Evolutionary conservation across 2,113 vertebrate genomes (phyloP).

Genomic region (Heterotilapia buettikoferi): DNA sequence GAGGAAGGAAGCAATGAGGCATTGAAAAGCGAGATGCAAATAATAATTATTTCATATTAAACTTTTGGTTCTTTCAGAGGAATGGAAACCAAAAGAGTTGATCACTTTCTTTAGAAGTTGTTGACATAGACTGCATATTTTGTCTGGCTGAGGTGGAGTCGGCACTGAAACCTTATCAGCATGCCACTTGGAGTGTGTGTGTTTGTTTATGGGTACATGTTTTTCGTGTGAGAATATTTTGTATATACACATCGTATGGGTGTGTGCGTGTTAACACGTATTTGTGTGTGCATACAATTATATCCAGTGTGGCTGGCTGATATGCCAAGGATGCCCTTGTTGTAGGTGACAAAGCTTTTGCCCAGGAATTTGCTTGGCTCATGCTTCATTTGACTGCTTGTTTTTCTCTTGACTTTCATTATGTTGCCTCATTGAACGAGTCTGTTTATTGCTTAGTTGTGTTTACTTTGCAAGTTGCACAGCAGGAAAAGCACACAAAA

Average conservation of each 20-base stretch:
- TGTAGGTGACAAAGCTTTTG: background rate
- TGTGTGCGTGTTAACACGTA: background rate
- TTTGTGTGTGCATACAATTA: background rate
- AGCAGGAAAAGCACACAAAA: background rate
- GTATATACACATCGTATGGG: background rate
- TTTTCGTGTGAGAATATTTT: constrained; percentile 12
- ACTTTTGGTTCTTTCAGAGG: background rate
- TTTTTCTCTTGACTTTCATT: background rate
- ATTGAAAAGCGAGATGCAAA: background rate
- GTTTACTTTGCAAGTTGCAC: background rate
- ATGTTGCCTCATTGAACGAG: background rate
- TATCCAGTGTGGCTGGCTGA: constrained; percentile 21
- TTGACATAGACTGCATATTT: constrained; percentile 17
- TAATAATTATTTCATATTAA: background rate
- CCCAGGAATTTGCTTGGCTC: background rate
- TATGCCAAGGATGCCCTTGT: constrained; percentile 35
- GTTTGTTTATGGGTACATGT: background rate
- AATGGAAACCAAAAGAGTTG: background rate
- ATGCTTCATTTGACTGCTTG: background rate
- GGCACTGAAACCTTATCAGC: constrained; percentile 39
- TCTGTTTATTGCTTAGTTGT: background rate
- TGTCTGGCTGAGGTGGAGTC: constrained; percentile 21
- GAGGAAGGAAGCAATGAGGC: background rate
- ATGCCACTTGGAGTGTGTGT: background rate
- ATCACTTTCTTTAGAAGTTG: background rate